phyloP scores from a whole-genome alignment of 2,797 vertebrate genomes.

The Semotilus atromaculatus region DNA sequence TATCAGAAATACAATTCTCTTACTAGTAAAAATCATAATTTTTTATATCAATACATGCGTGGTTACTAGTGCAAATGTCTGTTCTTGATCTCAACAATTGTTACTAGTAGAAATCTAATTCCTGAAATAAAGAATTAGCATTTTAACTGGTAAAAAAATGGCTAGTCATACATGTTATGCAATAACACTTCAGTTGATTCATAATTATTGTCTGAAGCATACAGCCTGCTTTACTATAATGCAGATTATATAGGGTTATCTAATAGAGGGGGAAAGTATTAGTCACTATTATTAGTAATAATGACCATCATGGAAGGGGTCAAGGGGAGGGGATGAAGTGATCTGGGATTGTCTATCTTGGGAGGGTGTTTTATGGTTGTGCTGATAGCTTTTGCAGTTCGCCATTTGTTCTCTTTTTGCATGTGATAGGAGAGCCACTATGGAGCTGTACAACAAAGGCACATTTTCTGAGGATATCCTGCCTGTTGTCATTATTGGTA shows the following conservation, averaged over 20 bases:
- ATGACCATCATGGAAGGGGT: not conserved
- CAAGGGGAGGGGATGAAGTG: no score
- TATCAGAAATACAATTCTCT: no score
- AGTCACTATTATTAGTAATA: not conserved
- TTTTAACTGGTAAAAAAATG: no score
- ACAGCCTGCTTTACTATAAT: not conserved
- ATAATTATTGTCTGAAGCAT: not conserved
- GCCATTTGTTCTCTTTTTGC: constrained; percentile 6
- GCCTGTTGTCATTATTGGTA: constrained; percentile 80
- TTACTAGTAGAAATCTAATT: no score
- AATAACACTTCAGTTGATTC: constrained; percentile 9
- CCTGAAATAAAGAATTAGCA: no score
- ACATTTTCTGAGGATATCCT: constrained; percentile 64
- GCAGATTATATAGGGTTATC: not conserved
- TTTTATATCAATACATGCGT: no score
- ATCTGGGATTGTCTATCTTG: constrained; percentile 38
- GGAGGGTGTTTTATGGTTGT: not conserved
- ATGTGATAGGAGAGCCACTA: constrained; percentile 52
- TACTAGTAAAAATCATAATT: no score
- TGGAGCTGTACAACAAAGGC: constrained; percentile 73
- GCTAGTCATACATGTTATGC: constrained; percentile 30
- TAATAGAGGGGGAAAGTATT: not conserved
- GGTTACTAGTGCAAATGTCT: no score
- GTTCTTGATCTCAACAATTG: no score
- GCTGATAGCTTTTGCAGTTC: not conserved